phyloP scores from a whole-genome alignment of 2,113 vertebrate species.

The Smithornis capensis region DNA sequence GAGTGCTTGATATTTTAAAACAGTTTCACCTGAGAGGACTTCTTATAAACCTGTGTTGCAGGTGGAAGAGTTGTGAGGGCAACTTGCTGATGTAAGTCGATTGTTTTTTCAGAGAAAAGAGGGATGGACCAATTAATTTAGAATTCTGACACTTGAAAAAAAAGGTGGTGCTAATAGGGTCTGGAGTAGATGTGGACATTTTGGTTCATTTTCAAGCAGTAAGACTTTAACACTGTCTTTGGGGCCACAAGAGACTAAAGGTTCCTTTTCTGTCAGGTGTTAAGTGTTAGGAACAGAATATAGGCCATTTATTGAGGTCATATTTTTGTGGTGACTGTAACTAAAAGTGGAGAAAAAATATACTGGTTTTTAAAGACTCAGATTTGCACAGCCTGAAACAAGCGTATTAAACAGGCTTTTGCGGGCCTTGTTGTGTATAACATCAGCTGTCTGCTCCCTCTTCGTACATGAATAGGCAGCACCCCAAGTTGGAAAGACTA shows the following conservation, averaged over 20 bases:
- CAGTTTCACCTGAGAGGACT: not conserved
- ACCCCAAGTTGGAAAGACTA: not conserved
- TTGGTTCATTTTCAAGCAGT: not conserved
- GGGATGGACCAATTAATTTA: not conserved
- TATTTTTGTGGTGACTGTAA: not conserved
- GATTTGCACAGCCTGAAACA: not conserved
- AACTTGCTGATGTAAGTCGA: not conserved
- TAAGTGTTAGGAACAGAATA: not conserved
- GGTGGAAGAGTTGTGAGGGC: not conserved
- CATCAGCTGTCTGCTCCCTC: not conserved
- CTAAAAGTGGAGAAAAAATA: not conserved
- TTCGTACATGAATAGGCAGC: not conserved
- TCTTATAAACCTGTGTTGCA: not conserved
- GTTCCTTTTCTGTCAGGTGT: not conserved
- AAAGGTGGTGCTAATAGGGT: not conserved
- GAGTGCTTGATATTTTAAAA: not conserved
- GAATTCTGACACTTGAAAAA: not conserved
- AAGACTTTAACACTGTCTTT: not conserved
- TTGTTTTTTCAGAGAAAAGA: not conserved
- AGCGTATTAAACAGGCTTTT: not conserved
- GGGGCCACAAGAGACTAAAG: not conserved
- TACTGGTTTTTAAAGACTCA: not conserved
- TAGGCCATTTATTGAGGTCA: not conserved
- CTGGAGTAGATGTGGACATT: not conserved
- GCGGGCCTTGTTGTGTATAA: not conserved